Conservation (phyloP, 2,113 vertebrate genomes). For the Alces alces region DNA sequence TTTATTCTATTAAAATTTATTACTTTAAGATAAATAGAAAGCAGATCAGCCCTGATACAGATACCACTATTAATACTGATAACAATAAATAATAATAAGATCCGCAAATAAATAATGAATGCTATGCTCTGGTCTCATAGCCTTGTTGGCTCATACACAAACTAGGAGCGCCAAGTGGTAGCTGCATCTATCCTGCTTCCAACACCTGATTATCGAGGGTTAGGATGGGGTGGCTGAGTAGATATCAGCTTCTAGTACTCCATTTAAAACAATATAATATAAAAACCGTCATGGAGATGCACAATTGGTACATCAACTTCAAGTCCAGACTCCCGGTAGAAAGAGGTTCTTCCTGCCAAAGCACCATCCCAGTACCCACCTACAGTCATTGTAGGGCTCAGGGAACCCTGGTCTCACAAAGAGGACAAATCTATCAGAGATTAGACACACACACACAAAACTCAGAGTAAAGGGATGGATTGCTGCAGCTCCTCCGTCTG, state of each 20-base stretch:
- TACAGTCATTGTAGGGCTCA: not conserved
- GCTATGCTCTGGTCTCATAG: not conserved
- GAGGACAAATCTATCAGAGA: not conserved
- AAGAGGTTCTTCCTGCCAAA: not conserved
- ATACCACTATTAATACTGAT: not conserved
- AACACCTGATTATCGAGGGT: not conserved
- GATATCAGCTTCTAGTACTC: not conserved
- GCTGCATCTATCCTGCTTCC: not conserved
- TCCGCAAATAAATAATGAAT: not conserved
- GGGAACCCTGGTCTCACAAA: not conserved
- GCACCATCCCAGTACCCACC: not conserved
- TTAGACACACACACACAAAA: not conserved
- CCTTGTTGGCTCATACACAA: not conserved
- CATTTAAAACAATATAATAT: not conserved
- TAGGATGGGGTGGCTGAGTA: not conserved
- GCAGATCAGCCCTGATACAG: not conserved
- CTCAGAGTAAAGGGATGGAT: not conserved
- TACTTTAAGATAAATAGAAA: not conserved
- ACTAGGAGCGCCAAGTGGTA: not conserved
- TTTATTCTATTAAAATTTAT: conserved; percentile 30
- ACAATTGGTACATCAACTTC: not conserved
- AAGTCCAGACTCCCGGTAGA: not conserved
- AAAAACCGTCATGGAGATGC: not conserved
- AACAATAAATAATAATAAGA: not conserved
- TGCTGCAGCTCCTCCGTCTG: not conserved